A percentile compares a stretch with the other conserved stretches of the same genome.
phyloP scores from a whole-genome alignment of 2,797 vertebrate species.

The Oreochromis mossambicus region DNA sequence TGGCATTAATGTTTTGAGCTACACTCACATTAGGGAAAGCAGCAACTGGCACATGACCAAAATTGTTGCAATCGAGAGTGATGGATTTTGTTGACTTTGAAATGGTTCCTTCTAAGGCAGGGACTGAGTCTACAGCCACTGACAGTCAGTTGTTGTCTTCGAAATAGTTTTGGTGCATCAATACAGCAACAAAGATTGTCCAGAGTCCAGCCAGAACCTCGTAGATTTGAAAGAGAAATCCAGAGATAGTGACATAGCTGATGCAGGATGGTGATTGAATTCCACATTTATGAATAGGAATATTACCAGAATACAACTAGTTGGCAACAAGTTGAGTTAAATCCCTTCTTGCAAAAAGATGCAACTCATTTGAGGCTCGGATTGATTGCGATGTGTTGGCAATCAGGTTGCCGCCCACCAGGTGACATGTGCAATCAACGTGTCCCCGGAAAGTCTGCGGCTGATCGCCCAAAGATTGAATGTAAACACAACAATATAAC shows the following conservation, averaged over 20 bases:
- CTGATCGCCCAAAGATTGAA: background rate
- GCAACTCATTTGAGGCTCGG: background rate
- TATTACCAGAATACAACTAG: background rate
- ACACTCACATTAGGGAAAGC: background rate
- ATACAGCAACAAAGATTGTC: background rate
- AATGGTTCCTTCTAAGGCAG: background rate
- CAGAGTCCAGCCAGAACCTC: accelerated
- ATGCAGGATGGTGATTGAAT: background rate
- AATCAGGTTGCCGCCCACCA: background rate
- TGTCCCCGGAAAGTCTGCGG: accelerated
- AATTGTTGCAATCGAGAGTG: background rate
- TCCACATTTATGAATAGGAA: background rate
- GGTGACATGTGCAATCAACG: background rate
- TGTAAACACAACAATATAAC: background rate
- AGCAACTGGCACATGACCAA: background rate
- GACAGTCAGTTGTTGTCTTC: background rate
- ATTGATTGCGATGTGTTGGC: background rate
- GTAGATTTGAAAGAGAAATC: background rate
- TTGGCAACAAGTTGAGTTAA: background rate
- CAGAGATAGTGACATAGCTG: background rate
- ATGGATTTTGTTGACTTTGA: background rate
- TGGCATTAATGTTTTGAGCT: background rate
- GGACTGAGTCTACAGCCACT: background rate
- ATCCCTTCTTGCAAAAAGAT: background rate
- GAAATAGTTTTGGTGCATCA: background rate